Base-by-base conservation (phyloP, 2,797 vertebrate genomes). In the Iguana delicatissima region DNA sequence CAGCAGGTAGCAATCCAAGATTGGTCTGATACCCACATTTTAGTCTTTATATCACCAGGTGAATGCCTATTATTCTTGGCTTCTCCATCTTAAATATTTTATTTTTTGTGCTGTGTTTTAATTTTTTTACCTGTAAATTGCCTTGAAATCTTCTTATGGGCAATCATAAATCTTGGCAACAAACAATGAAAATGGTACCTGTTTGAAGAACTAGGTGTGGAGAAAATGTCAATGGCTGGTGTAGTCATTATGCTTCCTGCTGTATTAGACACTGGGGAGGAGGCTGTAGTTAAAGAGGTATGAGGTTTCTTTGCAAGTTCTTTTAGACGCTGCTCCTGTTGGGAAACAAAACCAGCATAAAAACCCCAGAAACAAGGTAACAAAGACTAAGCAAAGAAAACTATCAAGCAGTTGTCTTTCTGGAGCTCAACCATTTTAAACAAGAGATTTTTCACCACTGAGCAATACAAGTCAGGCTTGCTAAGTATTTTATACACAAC, bases 231-330 rank as follows among this genome's bases (percentile, higher is more conserved):
- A 69, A 99, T 98, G 95, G 98, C 98, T 95, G 99, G 97, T 95
- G 98, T 98, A 89, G 99, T 99, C 98, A 98, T 98, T 96, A 99
- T 98, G 62, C 98, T 98, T 94, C 98, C 99, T 86, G 98, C 98
- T 87, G 98, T 98, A 95, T 98, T 98, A 38, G 98, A 99, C 93
- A 99, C 97, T 1, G 99, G 99, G 90, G 99, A 99, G 32, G 99
- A 98, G 91, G 99, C 99, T 3, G 99, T 99, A 24, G 99, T 99
- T 95, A 98, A 97, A 93, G 98, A 99, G 96, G 96, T 96, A 94
- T 98, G 98, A 91, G 99, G 98, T 97, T 98, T 99, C 97, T 99
- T 99, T 82, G 99, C 98, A 92, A 99, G 98, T 95, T 99, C 99
- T 97, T 99, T 99, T 95, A 99, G 98, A 95, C 99, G 98, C 87